Conservation (phyloP, 2,888 invertebrate species). For the Synanthedon tipuliformis region DNA sequence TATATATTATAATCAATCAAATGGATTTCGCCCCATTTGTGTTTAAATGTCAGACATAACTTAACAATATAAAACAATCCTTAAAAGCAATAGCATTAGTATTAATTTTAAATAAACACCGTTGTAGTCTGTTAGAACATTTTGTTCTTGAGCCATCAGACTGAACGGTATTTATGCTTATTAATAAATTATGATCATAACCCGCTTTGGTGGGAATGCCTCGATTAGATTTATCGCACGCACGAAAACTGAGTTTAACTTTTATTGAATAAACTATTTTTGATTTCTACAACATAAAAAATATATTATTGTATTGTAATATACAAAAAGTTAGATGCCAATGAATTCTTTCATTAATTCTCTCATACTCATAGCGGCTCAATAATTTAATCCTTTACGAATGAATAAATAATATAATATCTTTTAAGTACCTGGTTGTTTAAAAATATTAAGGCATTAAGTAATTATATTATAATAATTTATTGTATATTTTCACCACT, state of each 20-base stretch:
- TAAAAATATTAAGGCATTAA: slow-evolving; percentile 1
- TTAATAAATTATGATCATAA: slow-evolving; percentile 2
- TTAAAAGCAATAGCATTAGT: too few species aligned
- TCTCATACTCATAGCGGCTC: too few species aligned
- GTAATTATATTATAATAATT: not conserved
- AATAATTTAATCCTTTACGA: not conserved
- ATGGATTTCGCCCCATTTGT: too few species aligned
- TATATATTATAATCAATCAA: too few species aligned
- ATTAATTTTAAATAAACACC: slow-evolving; percentile 37
- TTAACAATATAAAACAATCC: too few species aligned
- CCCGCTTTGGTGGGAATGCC: slow-evolving; percentile 22
- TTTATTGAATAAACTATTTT: not conserved
- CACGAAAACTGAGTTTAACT: not conserved
- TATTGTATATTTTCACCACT: too few species aligned
- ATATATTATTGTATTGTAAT: not conserved
- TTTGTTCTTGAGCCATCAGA: slow-evolving; percentile 64
- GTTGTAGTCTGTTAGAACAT: slow-evolving; percentile 53
- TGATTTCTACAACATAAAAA: not conserved
- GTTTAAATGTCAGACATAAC: too few species aligned
- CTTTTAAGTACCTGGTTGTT: not conserved
- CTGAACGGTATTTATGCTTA: slow-evolving; percentile 44
- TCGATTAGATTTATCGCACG: slow-evolving; percentile 3
- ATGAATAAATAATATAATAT: slow-evolving; percentile 4
- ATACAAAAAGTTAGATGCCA: slow-evolving; percentile 12
- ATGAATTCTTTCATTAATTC: slow-evolving; percentile 16